Evolutionary conservation across 2,888 invertebrate species (phyloP), one percentile per base, ranked within the genome.

Genomic region (Icerya purchasi): DNA sequence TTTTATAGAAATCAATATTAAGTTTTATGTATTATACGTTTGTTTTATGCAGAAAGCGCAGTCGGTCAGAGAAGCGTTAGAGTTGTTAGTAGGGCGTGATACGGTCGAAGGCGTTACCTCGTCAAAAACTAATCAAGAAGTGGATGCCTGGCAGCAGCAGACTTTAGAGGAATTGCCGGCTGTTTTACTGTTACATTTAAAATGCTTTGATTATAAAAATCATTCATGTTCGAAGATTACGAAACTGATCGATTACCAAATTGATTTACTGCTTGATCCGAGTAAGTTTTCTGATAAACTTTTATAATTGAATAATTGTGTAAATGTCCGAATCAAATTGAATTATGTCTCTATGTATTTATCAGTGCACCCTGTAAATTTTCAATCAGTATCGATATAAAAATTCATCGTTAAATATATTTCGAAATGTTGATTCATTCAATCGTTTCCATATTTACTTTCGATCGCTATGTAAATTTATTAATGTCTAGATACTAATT

Each of bases 211-310:
- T 70, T 85, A 89, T 66, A 83, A 86, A 68, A 66, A 72, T 53
- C 87, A 91, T 64, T 90, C 89, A 20, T 86, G 88, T 71, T 87
- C 89, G 58, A 96, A 96, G 74, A 86, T 94, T 60, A 77, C 89
- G 63, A 96, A 94, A 75, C 84, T 83, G 63, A 80, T 96, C 19
- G 89, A 91, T 68, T 93, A 89, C 71, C 85, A 87, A 0, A 78
- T 91, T 58, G 89, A 91, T 70, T 75, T 92, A 60, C 91, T 91
- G 75, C 82, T 94, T 66, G 89, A 90, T 78, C 79, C 83, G 66
- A 86, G 86, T 85, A 73, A 79, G 82, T 79, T n/a, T n/a, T n/a
- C n/a, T n/a, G n/a, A n/a, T n/a, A n/a, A n/a, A n/a, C n/a, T n/a
- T n/a, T n/a, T n/a, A n/a, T n/a, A n/a, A n/a, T n/a, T n/a, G n/a